These are phyloP conservation scores for Thunnus albacares DNA, from an alignment of 2,797 vertebrate species.

Conservation along the genomic window DNA sequence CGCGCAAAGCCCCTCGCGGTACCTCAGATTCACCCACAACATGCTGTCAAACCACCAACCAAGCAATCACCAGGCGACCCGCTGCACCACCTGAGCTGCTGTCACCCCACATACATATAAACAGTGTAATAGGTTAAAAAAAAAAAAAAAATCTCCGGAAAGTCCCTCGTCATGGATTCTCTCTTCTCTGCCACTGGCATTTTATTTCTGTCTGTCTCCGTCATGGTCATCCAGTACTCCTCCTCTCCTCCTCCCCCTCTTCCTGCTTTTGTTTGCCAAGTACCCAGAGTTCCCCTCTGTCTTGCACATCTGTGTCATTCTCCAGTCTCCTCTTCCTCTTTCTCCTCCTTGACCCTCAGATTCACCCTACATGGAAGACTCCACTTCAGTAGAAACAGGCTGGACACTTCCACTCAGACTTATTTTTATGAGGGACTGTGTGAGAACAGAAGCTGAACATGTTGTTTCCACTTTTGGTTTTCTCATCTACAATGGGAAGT, in stretches of 20 bases:
- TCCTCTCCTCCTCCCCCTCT: constrained; percentile 50
- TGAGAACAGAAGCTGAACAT: neutral
- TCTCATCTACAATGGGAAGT: neutral
- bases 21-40: constrained; percentile 33
- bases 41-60: neutral
- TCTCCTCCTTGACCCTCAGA: constrained; percentile 49
- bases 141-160: constrained; percentile 39
- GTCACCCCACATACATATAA: neutral
- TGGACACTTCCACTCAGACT: neutral
- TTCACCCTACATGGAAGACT: constrained; percentile 14
- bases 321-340: constrained; percentile 60
- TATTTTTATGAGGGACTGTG: neutral
- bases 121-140: constrained; percentile 19
- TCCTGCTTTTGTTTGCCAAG: constrained; percentile 84
- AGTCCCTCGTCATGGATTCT: constrained; percentile 44
- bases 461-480: constrained; percentile 2
- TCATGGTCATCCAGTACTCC: constrained; percentile 35
- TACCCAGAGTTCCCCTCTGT: constrained; percentile 62
- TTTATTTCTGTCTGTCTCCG: constrained; percentile 64
- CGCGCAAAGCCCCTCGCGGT: constrained; percentile 23
- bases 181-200: constrained; percentile 27
- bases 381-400: constrained; percentile 23
- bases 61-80: constrained; percentile 1
- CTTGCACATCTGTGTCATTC: constrained; percentile 69
- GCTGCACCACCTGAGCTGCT: constrained; percentile 26